Evolutionary conservation across 2,888 invertebrate species (phyloP).

Genomic region (Drepanosiphum platanoidis): DNA sequence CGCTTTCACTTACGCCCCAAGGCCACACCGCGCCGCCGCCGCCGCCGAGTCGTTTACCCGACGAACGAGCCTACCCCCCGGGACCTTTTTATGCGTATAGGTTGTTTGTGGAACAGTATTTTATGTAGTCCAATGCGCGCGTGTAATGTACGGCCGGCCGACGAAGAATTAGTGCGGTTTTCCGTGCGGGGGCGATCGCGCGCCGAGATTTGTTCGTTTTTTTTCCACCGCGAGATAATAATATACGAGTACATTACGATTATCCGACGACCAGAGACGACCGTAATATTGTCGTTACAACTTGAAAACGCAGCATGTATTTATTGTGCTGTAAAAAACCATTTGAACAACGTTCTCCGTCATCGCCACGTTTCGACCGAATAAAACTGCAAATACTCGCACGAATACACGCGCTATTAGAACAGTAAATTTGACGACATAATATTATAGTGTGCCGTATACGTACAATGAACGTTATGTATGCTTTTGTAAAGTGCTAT

Average conservation of each 20-base stretch:
- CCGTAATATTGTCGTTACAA: neutral
- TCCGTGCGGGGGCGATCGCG: neutral
- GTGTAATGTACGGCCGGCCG: neutral
- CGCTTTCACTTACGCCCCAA: slow-evolving; percentile 32
- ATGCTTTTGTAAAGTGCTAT: no score
- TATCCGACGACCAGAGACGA: neutral
- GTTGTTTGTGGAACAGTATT: neutral
- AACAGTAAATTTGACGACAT: neutral
- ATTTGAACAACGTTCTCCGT: neutral
- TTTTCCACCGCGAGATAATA: no score
- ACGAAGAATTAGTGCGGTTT: neutral
- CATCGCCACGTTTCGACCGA: neutral
- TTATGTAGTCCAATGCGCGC: neutral
- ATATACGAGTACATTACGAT: no score
- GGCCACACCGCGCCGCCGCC: no score
- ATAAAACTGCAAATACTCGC: neutral
- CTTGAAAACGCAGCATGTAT: neutral
- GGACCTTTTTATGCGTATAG: neutral
- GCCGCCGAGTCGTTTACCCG: neutral
- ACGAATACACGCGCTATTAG: neutral
- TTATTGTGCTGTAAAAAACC: neutral
- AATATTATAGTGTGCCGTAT: no score
- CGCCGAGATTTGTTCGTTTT: neutral
- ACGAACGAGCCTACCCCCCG: neutral
- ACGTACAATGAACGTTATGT: no score